Percentiles rank a stretch among this genome's conserved stretches.
Conservation (phyloP, 23 tunicate species). For the Ciona savignyi region DNA sequence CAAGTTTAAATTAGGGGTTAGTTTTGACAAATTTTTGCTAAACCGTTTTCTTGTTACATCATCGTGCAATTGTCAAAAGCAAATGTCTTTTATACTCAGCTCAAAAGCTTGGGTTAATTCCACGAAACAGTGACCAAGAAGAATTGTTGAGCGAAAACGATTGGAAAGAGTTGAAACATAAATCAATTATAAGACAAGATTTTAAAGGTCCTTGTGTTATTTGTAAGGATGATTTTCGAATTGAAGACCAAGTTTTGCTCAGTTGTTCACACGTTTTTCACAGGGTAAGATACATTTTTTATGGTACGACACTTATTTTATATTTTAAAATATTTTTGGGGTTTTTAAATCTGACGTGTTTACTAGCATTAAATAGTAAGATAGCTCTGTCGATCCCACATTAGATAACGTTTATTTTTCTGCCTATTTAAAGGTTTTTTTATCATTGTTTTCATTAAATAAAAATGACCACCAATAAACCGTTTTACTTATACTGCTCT, state of each 20-base stretch:
- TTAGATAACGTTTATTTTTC: no score
- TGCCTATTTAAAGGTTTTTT: no score
- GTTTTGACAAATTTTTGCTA: no score
- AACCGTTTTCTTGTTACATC: no score
- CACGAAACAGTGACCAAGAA: conserved; percentile 43
- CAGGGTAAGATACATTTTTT: conserved; percentile 31
- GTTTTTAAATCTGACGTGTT: background rate
- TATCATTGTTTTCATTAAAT: no score
- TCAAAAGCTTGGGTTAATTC: conserved; percentile 74
- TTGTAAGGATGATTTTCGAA: conserved; percentile 80
- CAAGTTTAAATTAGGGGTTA: no score
- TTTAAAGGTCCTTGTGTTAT: conserved; percentile 88
- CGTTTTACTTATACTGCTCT: no score
- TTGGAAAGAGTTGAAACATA: conserved; percentile 56
- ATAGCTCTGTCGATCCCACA: no score
- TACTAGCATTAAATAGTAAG: no score
- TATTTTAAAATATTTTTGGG: background rate
- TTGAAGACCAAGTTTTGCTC: conserved; percentile 87
- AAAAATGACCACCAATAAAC: no score
- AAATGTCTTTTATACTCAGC: conserved; percentile 44
- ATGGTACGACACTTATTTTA: background rate
- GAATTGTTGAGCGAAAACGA: conserved; percentile 56
- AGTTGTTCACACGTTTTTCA: conserved; percentile 96
- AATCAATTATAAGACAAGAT: conserved; percentile 57
- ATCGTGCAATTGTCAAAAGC: no score